A percentile compares a stretch with the other conserved stretches of the same genome.
Conservation (phyloP, 2,113 vertebrate genomes). For the Callithrix jacchus region DNA sequence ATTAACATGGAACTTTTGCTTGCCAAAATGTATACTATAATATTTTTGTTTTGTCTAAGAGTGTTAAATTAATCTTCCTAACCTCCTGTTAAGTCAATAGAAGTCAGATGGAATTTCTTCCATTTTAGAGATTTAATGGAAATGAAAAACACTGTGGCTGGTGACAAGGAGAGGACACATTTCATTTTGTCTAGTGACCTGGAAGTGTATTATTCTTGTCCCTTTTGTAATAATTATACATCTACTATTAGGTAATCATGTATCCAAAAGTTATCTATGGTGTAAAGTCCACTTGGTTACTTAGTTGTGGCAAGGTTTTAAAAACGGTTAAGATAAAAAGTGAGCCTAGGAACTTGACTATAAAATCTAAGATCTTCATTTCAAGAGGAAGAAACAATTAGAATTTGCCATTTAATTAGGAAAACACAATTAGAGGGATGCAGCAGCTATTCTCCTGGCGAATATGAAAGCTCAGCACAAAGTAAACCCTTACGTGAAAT, state of each 20-base stretch:
- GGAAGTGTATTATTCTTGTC: neutral
- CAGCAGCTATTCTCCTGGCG: slow-evolving; percentile 50
- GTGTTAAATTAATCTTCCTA: neutral
- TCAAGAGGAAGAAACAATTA: slow-evolving; percentile 64
- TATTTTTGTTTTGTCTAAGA: neutral
- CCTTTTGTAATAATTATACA: neutral
- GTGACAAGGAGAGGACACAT: too few relatives aligned
- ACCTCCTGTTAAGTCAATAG: neutral
- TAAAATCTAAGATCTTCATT: slow-evolving; percentile 54
- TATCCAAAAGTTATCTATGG: neutral
- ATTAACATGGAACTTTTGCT: neutral
- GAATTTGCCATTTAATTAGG: slow-evolving; percentile 73
- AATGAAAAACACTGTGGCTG: neutral
- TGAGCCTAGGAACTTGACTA: slow-evolving; percentile 19
- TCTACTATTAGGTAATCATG: neutral
- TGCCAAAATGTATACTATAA: neutral
- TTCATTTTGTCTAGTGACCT: neutral
- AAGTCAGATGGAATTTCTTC: neutral
- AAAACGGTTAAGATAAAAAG: slow-evolving; percentile 28
- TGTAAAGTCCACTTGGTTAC: neutral
- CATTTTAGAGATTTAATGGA: neutral
- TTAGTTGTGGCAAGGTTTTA: neutral
- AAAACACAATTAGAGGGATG: slow-evolving; percentile 70
- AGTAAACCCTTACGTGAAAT: slow-evolving; percentile 62
- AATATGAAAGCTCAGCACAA: slow-evolving; percentile 60